Evolutionary conservation across 2,113 vertebrate species (phyloP).

Genomic region (Brachyhypopomus gauderio): DNA sequence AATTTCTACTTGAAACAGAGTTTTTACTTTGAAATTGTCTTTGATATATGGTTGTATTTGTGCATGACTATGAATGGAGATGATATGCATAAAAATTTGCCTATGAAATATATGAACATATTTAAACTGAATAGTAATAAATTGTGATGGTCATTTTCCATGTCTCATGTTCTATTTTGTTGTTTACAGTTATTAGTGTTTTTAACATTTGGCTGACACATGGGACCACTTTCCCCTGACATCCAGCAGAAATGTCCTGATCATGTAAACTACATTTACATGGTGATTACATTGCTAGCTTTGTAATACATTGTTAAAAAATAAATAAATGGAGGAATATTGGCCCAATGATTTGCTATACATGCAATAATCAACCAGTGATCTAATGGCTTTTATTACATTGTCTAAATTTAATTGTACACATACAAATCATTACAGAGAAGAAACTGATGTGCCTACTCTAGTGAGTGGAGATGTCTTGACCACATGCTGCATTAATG

Average conservation of each 20-base stretch:
- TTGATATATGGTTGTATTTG: slow-evolving; percentile 57
- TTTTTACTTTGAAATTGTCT: slow-evolving; percentile 64
- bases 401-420: slow-evolving; percentile 6
- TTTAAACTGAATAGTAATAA: slow-evolving; percentile 75
- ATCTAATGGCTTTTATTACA: slow-evolving; percentile 7
- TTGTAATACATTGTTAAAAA: slow-evolving; percentile 63
- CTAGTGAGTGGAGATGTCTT: neutral
- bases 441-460: too few relatives aligned
- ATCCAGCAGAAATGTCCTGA: neutral
- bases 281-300: too few relatives aligned
- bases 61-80: slow-evolving; percentile 74
- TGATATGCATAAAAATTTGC: slow-evolving; percentile 64
- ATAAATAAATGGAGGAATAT: neutral
- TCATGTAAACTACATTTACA: too few relatives aligned
- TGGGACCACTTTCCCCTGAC: neutral
- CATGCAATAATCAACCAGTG: neutral
- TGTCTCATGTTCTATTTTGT: slow-evolving; percentile 46
- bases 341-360: neutral
- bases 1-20: slow-evolving; percentile 70
- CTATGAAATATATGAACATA: slow-evolving; percentile 68
- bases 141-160: slow-evolving; percentile 58
- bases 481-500: neutral
- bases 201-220: too few relatives aligned
- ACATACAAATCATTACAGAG: neutral
- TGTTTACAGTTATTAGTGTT: neutral